These are phyloP conservation scores for Resseliella maxima DNA, from an alignment of 2,888 invertebrate species.

Conservation along the genomic window DNA sequence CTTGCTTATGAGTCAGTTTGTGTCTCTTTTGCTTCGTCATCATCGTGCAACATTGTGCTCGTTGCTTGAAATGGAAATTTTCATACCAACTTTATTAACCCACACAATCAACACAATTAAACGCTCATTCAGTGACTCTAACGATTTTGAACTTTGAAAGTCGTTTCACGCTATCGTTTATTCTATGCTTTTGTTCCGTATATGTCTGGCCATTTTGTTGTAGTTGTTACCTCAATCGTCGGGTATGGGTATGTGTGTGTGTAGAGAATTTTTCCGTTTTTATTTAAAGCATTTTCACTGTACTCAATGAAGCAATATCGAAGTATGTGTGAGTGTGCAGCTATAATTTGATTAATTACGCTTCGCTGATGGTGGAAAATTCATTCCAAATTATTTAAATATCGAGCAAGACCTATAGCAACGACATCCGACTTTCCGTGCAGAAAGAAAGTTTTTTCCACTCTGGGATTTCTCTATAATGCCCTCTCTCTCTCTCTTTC, in stretches of 20 bases:
- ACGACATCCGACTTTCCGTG: neutral
- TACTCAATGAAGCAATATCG: neutral
- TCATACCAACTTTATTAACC: conserved; percentile 32
- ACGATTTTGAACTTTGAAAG: conserved; percentile 44
- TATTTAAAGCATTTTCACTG: neutral
- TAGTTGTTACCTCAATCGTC: conserved; percentile 1
- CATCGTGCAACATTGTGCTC: neutral
- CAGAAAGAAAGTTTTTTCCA: neutral
- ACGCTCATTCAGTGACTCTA: conserved; percentile 30
- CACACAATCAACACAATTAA: conserved; percentile 7
- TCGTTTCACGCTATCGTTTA: conserved; percentile 25
- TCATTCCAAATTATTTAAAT: conserved; percentile 49
- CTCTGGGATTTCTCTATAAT: neutral
- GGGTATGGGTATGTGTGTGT: neutral
- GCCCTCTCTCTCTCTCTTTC: too few relatives aligned
- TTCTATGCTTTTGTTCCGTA: neutral
- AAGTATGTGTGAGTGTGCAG: neutral
- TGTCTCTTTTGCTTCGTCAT: neutral
- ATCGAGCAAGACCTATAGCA: conserved; percentile 26
- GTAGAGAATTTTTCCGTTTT: neutral
- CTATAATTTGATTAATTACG: conserved; percentile 54
- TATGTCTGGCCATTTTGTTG: neutral
- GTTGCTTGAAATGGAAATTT: neutral
- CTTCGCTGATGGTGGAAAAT: conserved; percentile 45
- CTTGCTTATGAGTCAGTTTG: conserved; percentile 14